Percentiles rank a stretch among this genome's conserved stretches.
These are phyloP conservation scores for Lochmaea capreae DNA, from an alignment of 2,888 invertebrate species.

Conservation along the genomic window DNA sequence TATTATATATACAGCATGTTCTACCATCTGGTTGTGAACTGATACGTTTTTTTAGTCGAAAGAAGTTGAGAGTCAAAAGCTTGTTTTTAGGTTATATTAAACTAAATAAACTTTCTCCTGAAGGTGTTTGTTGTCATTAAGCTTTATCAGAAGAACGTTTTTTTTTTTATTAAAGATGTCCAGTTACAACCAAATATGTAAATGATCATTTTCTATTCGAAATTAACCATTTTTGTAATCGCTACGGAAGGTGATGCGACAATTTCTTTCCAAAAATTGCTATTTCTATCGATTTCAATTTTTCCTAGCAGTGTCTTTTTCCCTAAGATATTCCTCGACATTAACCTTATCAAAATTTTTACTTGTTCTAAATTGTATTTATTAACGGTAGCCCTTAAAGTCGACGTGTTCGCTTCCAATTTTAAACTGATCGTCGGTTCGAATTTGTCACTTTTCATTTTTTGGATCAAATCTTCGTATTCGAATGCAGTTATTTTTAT, in stretches of 20 bases:
- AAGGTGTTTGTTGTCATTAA: no score
- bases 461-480: constrained; percentile 67
- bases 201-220: constrained; percentile 61
- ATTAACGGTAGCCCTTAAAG: constrained; percentile 73
- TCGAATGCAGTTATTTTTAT: constrained; percentile 82
- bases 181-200: no score
- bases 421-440: constrained; percentile 81
- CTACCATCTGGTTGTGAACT: not conserved
- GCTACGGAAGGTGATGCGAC: constrained; percentile 69
- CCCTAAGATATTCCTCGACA: constrained; percentile 75
- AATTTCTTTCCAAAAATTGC: constrained; percentile 75
- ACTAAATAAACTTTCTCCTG: no score
- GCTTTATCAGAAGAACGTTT: no score
- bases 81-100: no score
- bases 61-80: no score
- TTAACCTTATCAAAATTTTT: constrained; percentile 74
- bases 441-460: constrained; percentile 80
- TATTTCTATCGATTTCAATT: constrained; percentile 74
- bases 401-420: constrained; percentile 76
- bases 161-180: no score
- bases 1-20: not conserved
- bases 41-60: no score
- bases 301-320: constrained; percentile 77
- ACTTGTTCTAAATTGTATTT: constrained; percentile 73
- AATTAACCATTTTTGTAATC: constrained; percentile 72